Conservation (phyloP, 2,797 vertebrate genomes). For the Trichosurus vulpecula region DNA sequence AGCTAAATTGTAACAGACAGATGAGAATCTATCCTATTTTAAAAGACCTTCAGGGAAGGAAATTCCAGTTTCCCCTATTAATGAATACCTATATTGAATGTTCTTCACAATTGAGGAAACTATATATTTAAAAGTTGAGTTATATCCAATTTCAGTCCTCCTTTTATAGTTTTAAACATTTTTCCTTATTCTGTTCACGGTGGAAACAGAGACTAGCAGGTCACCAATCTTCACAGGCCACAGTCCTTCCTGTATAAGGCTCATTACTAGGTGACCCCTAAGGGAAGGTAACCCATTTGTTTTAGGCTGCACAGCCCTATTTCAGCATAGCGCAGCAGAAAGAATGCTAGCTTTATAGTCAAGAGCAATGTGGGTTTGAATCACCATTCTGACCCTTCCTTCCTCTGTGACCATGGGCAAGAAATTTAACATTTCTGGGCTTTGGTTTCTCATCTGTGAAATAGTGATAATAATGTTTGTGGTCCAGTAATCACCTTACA, state of each 20-base stretch:
- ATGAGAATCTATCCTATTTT: conserved; percentile 7
- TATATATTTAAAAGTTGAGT: background rate
- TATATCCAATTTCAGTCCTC: background rate
- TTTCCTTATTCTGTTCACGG: background rate
- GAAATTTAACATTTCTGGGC: background rate
- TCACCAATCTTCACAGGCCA: background rate
- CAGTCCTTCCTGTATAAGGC: background rate
- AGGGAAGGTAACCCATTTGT: background rate
- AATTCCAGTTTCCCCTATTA: conserved; percentile 28
- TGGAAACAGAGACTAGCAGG: background rate
- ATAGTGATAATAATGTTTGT: background rate
- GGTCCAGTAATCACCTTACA: background rate
- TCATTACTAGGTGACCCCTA: background rate
- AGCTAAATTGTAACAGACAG: conserved; percentile 8
- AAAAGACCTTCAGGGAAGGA: conserved; percentile 14
- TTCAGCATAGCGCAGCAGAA: background rate
- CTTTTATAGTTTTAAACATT: background rate
- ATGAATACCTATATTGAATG: conserved; percentile 28
- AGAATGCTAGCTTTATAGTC: background rate
- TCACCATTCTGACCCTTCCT: background rate
- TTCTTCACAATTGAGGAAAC: background rate
- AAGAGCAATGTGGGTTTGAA: background rate
- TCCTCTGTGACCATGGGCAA: background rate
- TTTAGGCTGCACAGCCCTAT: background rate
- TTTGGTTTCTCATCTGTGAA: background rate